A percentile compares a stretch with the other conserved stretches of the same genome.
Conservation (phyloP, 1,140 invertebrate genomes). For the Drosophila erecta region DNA sequence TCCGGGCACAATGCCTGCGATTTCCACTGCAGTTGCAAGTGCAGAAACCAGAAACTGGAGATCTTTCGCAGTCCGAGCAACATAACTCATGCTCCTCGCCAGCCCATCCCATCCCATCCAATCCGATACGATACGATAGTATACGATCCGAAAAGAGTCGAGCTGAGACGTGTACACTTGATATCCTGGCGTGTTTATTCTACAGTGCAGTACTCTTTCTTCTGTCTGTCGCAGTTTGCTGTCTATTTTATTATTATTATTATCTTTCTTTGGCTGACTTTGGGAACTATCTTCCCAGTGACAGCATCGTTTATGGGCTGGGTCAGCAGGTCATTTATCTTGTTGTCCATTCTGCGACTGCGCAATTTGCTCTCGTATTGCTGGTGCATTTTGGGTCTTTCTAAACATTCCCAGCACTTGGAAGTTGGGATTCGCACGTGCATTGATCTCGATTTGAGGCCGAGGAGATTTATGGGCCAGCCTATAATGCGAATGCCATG, state of each 20-base stretch:
- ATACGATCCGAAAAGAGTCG: slow-evolving; percentile 15
- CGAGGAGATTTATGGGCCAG: slow-evolving; percentile 36
- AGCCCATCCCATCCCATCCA: slow-evolving; percentile 17
- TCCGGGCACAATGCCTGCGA: slow-evolving; percentile 41
- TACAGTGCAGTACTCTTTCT: slow-evolving; percentile 79
- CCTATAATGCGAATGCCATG: slow-evolving; percentile 45
- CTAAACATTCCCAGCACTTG: slow-evolving; percentile 35
- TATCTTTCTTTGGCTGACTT: slow-evolving; percentile 69
- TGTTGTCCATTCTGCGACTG: slow-evolving; percentile 44
- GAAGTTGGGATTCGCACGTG: slow-evolving; percentile 67
- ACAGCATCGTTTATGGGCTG: slow-evolving; percentile 73
- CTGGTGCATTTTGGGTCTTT: slow-evolving; percentile 27
- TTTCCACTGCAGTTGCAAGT: slow-evolving; percentile 62
- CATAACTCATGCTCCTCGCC: slow-evolving; percentile 66
- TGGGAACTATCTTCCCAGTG: slow-evolving; percentile 71
- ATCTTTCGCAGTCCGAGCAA: slow-evolving; percentile 58
- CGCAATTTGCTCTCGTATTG: slow-evolving; percentile 55
- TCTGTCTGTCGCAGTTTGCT: slow-evolving; percentile 26
- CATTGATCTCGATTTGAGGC: slow-evolving; percentile 62
- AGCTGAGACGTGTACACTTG: slow-evolving; percentile 70
- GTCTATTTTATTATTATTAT: slow-evolving; percentile 69
- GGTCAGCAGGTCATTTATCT: slow-evolving; percentile 73
- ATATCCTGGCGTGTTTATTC: slow-evolving; percentile 84
- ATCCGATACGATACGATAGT: slow-evolving; percentile 12
- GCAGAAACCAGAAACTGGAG: slow-evolving; percentile 73